Percentiles rank a stretch among this genome's conserved stretches.
These are phyloP conservation scores for Saguinus midas DNA, from an alignment of 2,113 vertebrate genomes.

Conservation along the genomic window DNA sequence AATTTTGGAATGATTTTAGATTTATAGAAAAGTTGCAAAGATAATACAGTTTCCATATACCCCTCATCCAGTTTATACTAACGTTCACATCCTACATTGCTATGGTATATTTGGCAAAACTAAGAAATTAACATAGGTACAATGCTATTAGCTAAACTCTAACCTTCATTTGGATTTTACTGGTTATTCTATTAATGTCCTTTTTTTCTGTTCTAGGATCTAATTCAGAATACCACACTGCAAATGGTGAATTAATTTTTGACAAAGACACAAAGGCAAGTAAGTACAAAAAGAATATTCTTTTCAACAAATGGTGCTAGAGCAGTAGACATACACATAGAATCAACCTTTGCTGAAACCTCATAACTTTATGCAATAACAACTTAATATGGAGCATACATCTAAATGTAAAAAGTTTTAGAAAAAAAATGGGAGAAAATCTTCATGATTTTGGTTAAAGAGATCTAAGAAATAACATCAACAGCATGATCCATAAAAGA, in stretches of 20 bases:
- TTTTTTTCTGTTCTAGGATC: not conserved
- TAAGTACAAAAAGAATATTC: not conserved
- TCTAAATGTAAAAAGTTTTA: not conserved
- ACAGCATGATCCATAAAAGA: not conserved
- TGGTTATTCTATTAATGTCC: not conserved
- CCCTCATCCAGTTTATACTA: not conserved
- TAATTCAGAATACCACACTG: not conserved
- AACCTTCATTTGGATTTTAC: not conserved
- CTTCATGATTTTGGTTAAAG: not conserved
- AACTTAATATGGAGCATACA: not conserved
- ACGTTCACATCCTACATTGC: not conserved
- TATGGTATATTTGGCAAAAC: not conserved
- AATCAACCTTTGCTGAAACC: not conserved
- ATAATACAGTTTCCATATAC: not conserved
- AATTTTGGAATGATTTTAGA: not conserved
- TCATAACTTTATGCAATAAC: not conserved
- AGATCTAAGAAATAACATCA: not conserved
- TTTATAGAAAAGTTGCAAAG: slow-evolving; percentile 7
- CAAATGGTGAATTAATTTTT: slow-evolving; percentile 42
- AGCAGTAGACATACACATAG: not conserved
- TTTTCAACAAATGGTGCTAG: not conserved
- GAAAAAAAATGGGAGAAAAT: not conserved
- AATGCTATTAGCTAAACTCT: not conserved
- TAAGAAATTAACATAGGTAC: not conserved
- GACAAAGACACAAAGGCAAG: not conserved